Base-by-base conservation (phyloP, 1,140 invertebrate species). In the Eriocheir sinensis region DNA sequence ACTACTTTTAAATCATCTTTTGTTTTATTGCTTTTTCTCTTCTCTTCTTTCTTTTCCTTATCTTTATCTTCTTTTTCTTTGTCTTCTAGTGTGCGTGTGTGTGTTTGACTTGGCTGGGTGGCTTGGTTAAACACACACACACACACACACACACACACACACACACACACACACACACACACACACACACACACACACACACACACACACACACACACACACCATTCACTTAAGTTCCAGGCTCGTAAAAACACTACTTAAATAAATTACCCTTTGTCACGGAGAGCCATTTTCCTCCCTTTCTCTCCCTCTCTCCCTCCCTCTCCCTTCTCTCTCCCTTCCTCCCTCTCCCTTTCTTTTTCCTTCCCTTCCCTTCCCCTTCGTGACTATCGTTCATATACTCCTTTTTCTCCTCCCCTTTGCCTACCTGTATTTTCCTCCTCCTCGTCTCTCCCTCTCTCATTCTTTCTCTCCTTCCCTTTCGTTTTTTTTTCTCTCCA, bases 191-290 rank as follows among this genome's bases (percentile, higher is more conserved):
- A 85, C 38, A 85, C n/a, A 85, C 38, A 85, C n/a, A 32, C 38
- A 85, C n/a, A 85, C 38, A 85, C 34, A 86, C 41, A 86, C 34
- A 86, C 41, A 30, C 0, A 21, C 38, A 85, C 0, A 85, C 38
- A 30, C 30, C 41, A 86, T 86, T 86, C 85, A 86, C 41, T 36
- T 86, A 86, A 86, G 27, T 72, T 21, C 60, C 60, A n/a, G 8
- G 1, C 21, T n/a, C 21, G 27, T 72, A 72, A 72, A 38, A 38
- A 86, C 34, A 86, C 83, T n/a, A 34, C 83, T 86, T 86, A 86
- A 86, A 86, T 40, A 86, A 86, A 86, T 21, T 86, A 86, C 15
- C 40, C 34, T 86, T 86, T 86, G 83, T 86, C 40, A 41, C 83
- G 83, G 83, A 86, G 34, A 86, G 40, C 83, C 21, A 86, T 86